These are phyloP conservation scores for Tenualosa thibaudeaui DNA, from an alignment of 2,797 vertebrate species.

Conservation along the genomic window DNA sequence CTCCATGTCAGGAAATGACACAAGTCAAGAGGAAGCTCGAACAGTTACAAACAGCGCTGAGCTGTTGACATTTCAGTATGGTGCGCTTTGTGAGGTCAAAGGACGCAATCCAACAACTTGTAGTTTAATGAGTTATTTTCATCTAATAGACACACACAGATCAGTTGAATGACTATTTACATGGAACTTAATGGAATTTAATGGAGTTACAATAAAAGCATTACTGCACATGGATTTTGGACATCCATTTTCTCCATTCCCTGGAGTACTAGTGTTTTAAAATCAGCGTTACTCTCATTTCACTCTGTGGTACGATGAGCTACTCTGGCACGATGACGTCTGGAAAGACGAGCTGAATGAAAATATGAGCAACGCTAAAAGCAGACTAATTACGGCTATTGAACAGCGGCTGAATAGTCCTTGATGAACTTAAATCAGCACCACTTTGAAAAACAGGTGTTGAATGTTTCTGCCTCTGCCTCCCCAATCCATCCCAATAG, in stretches of 20 bases:
- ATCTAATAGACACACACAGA: not conserved
- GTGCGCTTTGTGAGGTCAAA: not conserved
- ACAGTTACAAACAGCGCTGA: not conserved
- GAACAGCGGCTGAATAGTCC: slow-evolving; percentile 79
- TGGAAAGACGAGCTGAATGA: slow-evolving; percentile 64
- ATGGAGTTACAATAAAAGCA: not conserved
- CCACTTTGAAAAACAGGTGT: slow-evolving; percentile 80
- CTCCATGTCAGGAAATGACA: not conserved
- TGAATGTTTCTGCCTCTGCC: slow-evolving; percentile 67
- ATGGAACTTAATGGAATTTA: no score
- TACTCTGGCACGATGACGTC: slow-evolving; percentile 74
- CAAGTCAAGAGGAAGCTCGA: not conserved
- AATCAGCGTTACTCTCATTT: not conserved
- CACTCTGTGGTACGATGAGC: not conserved
- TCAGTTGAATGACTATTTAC: not conserved
- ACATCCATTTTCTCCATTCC: not conserved
- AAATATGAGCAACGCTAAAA: slow-evolving; percentile 76
- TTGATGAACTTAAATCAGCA: slow-evolving; percentile 81
- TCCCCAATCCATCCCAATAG: slow-evolving; percentile 61
- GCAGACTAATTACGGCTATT: slow-evolving; percentile 80
- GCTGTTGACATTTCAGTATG: not conserved
- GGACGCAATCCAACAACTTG: not conserved
- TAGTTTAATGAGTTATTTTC: not conserved
- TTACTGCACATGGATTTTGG: not conserved
- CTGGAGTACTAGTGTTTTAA: not conserved